These are phyloP conservation scores for Folsomia candida DNA, from an alignment of 2,888 invertebrate genomes.

Conservation along the genomic window DNA sequence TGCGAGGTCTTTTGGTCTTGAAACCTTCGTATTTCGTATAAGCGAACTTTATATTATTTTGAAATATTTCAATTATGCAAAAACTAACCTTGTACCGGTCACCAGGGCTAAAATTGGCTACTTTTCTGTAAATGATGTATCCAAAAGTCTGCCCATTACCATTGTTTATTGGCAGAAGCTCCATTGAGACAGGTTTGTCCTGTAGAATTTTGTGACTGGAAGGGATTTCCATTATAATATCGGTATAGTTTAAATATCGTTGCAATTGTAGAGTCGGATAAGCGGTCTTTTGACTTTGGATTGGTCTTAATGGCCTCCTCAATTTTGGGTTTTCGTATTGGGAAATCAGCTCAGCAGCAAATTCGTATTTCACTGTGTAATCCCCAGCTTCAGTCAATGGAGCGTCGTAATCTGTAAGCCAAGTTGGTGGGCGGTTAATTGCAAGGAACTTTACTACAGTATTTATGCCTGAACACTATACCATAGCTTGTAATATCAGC, in stretches of 20 bases:
- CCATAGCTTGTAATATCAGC: conserved; percentile 55
- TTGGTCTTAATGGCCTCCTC: conserved; percentile 53
- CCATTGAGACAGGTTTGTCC: conserved; percentile 48
- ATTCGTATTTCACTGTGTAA: conserved; percentile 57
- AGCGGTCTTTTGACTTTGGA: conserved; percentile 51
- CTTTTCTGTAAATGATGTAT: conserved; percentile 59
- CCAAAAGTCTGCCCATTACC: conserved; percentile 61
- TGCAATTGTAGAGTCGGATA: conserved; percentile 52
- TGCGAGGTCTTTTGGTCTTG: conserved; percentile 37
- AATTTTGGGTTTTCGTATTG: conserved; percentile 49
- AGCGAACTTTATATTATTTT: conserved; percentile 9
- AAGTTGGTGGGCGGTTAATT: no score
- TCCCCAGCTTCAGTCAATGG: conserved; percentile 60
- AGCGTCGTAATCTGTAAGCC: conserved; percentile 59
- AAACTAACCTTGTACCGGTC: conserved; percentile 9
- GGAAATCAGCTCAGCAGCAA: conserved; percentile 47
- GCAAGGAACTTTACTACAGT: background rate
- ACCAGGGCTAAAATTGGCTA: conserved; percentile 20
- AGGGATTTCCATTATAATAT: conserved; percentile 50
- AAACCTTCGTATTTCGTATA: conserved; percentile 25
- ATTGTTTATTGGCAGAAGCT: conserved; percentile 50
- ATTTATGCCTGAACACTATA: no score
- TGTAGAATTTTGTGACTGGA: conserved; percentile 23
- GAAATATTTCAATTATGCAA: background rate
- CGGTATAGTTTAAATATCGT: conserved; percentile 48